Evolutionary conservation across 2,113 vertebrate species (phyloP), one percentile per base, ranked within the genome.

Genomic region (Leucoraja erinaceus): DNA sequence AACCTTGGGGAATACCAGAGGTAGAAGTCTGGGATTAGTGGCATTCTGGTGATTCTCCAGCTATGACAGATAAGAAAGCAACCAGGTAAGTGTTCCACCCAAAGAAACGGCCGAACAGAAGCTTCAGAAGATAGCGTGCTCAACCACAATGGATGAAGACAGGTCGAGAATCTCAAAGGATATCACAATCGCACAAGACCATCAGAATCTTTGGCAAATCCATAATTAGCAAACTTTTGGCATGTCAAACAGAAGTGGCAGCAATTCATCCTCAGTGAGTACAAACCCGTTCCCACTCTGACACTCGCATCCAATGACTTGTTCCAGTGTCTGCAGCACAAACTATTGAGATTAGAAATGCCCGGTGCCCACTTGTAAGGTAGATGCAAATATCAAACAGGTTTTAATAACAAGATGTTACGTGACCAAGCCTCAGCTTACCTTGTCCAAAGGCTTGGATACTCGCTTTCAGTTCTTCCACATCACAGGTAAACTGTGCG

Each of bases 391-490:
- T 14, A n/a, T 88, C 83, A 88, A 83, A 59, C 54, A 25, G 56
- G 56, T 88, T 28, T 88, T 72, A 72, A 72, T 72, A 72, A 88
- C n/a, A 31, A 63, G 59, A 88, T 63, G 59, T 63, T 16, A 88
- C 12, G 33, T 66, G 25, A 61, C 83, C 83, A 88, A 63, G 83
- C 83, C 83, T 88, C 83, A 88, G 59, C 93, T 94, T 95, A 99
- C 98, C 98, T 96, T 98, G 98, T 94, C 98, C 98, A 93, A 98
- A 99, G 0, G 95, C 94, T 18, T 96, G 94, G 93, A 99, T 97
- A 95, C 95, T 98, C 63, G 95, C 96, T 95, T 98, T 98, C 18
- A 98, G 95, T 0, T 95, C 95, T 1, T 99, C 98, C 0, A 98
- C 94, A 56, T 98, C 97, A 61, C 98, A 98, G 0, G 97, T 97